Evolutionary conservation across 92 coral and sea anemone genomes (phyloP).

Genomic region (Metridium senile): DNA sequence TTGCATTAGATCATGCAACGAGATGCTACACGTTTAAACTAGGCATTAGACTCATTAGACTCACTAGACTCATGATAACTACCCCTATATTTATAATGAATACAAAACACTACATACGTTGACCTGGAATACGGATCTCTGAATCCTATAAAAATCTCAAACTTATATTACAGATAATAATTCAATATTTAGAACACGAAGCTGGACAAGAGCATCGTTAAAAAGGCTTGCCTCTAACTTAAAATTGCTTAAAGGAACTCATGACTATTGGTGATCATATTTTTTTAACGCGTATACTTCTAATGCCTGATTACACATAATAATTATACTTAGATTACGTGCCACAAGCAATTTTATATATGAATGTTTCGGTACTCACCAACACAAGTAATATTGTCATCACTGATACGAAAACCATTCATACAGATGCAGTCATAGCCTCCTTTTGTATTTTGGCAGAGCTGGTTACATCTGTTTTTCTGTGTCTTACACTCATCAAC

Average conservation of each 20-base stretch:
- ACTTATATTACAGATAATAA: too few relatives aligned
- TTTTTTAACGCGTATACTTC: too few relatives aligned
- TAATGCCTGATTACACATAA: too few relatives aligned
- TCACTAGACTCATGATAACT: neutral
- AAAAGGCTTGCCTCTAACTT: too few relatives aligned
- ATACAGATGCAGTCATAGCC: conserved; percentile 37
- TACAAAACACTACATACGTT: neutral
- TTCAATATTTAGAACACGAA: too few relatives aligned
- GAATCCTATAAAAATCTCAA: too few relatives aligned
- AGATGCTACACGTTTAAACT: too few relatives aligned
- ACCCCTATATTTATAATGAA: neutral
- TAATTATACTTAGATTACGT: too few relatives aligned
- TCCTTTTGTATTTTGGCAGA: conserved; percentile 25
- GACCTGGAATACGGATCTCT: too few relatives aligned
- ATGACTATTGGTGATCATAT: too few relatives aligned
- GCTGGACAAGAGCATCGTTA: too few relatives aligned
- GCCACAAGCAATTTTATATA: neutral
- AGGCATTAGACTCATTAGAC: neutral
- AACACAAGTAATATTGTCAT: conserved; percentile 41
- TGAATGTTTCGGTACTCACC: conserved; percentile 28
- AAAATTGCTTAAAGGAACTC: too few relatives aligned
- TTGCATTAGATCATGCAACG: neutral
- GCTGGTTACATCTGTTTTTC: conserved; percentile 31
- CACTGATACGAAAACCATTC: conserved; percentile 35
- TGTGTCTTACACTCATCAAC: conserved; percentile 43